phyloP scores from a whole-genome alignment of 2,797 vertebrate genomes.

The Numenius phaeopus region DNA sequence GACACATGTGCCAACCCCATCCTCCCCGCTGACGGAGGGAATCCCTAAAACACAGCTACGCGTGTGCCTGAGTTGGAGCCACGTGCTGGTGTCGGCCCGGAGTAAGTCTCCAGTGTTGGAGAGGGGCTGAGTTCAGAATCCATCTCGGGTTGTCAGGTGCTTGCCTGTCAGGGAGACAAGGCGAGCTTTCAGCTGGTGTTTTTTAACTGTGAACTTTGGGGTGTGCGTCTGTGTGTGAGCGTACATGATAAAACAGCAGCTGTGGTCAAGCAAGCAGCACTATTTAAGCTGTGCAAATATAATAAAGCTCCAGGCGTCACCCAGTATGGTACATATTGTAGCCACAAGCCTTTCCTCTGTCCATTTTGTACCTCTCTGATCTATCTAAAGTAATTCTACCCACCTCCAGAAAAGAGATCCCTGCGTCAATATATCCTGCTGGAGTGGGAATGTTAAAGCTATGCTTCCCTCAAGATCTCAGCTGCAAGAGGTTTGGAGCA shows the following conservation, averaged over 20 bases:
- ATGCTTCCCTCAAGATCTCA: neutral
- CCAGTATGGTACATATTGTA: neutral
- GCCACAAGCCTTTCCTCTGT: conserved; percentile 13
- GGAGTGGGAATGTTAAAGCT: neutral
- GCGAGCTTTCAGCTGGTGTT: neutral
- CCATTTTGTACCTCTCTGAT: neutral
- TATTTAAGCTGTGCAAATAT: neutral
- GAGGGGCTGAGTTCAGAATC: neutral
- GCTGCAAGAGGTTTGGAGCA: neutral
- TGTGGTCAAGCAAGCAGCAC: neutral
- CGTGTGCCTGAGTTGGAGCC: neutral
- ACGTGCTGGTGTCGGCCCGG: fast-evolving
- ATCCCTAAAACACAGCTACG: neutral
- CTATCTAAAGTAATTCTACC: neutral
- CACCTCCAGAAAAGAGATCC: neutral
- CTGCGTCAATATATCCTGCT: neutral
- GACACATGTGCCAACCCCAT: neutral
- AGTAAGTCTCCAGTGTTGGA: fast-evolving
- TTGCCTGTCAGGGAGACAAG: neutral
- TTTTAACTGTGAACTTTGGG: neutral
- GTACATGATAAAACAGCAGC: neutral
- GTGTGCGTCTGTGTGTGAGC: neutral
- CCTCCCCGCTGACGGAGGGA: neutral
- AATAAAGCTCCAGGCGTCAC: neutral
- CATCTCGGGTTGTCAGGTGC: neutral